Evolutionary conservation across 2,888 invertebrate genomes (phyloP).

Genomic region (Coleophora deauratella): DNA sequence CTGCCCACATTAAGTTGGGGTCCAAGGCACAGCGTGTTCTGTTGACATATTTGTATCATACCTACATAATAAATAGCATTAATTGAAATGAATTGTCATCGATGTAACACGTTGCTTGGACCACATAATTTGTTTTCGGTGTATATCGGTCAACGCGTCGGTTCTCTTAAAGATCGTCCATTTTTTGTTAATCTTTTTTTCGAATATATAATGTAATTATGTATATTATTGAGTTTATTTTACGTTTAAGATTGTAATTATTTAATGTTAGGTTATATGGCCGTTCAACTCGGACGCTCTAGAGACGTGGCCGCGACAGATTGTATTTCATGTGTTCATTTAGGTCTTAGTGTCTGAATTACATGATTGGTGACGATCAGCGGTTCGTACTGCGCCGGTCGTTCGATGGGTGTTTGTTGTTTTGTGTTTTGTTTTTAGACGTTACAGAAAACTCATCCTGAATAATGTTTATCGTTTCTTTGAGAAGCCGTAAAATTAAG

Average conservation of each 20-base stretch:
- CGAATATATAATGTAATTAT: slow-evolving; percentile 73
- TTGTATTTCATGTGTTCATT: slow-evolving; percentile 73
- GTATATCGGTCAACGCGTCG: slow-evolving; percentile 14
- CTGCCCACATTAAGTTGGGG: slow-evolving; percentile 7
- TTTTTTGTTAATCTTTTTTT: slow-evolving; percentile 55
- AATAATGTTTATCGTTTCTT: slow-evolving; percentile 72
- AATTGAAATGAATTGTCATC: too few species aligned
- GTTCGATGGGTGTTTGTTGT: slow-evolving; percentile 63
- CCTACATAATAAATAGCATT: too few species aligned
- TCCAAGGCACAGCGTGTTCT: too few species aligned
- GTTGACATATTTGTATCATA: too few species aligned
- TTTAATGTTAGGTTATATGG: slow-evolving; percentile 54
- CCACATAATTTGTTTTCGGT: slow-evolving; percentile 22
- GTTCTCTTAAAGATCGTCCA: slow-evolving; percentile 24
- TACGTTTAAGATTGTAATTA: slow-evolving; percentile 69
- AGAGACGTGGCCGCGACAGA: slow-evolving; percentile 38
- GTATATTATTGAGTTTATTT: slow-evolving; percentile 72
- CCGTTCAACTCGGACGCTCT: slow-evolving; percentile 39
- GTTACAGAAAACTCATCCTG: slow-evolving; percentile 60
- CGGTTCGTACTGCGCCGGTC: slow-evolving; percentile 50
- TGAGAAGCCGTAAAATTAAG: slow-evolving; percentile 35
- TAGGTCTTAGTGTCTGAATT: slow-evolving; percentile 68
- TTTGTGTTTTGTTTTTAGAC: slow-evolving; percentile 65
- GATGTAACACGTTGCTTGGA: too few species aligned
- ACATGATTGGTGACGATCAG: slow-evolving; percentile 49